Evolutionary conservation across 2,888 invertebrate species (phyloP).

Genomic region (Coleophora flavipennella): DNA sequence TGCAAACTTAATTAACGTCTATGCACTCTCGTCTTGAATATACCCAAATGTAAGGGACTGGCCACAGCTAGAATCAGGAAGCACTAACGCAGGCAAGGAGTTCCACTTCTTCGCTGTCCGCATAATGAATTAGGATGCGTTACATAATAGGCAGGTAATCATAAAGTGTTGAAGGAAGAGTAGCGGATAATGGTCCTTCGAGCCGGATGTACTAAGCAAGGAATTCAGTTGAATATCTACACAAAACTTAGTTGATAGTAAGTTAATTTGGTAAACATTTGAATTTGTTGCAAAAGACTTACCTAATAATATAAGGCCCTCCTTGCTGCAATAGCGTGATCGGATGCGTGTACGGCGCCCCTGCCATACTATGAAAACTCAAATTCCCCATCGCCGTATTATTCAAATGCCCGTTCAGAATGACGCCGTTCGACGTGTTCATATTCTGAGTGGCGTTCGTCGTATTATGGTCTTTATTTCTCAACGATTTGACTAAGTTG

Average conservation of each 20-base stretch:
- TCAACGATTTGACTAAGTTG: conserved; percentile 80
- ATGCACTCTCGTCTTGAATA: no score
- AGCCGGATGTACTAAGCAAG: not conserved
- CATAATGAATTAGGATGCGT: no score
- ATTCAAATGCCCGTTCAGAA: conserved; percentile 56
- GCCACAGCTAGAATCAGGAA: no score
- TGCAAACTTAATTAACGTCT: no score
- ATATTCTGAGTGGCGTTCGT: conserved; percentile 29
- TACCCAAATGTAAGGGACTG: no score
- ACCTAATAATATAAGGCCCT: conserved; percentile 73
- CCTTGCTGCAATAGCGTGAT: conserved; percentile 64
- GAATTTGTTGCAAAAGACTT: no score
- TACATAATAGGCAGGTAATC: no score
- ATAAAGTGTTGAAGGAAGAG: not conserved
- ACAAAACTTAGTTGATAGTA: not conserved
- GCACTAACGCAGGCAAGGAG: no score
- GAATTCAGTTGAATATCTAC: no score
- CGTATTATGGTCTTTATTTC: conserved; percentile 43
- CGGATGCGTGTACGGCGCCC: conserved; percentile 54
- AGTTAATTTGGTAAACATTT: no score
- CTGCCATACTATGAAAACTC: conserved; percentile 55
- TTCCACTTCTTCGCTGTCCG: no score
- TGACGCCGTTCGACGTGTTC: conserved; percentile 50
- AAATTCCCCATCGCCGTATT: conserved; percentile 51
- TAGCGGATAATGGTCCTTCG: not conserved